These are phyloP conservation scores for Clitarchus hookeri DNA, from an alignment of 2,888 invertebrate species.

Conservation along the genomic window DNA sequence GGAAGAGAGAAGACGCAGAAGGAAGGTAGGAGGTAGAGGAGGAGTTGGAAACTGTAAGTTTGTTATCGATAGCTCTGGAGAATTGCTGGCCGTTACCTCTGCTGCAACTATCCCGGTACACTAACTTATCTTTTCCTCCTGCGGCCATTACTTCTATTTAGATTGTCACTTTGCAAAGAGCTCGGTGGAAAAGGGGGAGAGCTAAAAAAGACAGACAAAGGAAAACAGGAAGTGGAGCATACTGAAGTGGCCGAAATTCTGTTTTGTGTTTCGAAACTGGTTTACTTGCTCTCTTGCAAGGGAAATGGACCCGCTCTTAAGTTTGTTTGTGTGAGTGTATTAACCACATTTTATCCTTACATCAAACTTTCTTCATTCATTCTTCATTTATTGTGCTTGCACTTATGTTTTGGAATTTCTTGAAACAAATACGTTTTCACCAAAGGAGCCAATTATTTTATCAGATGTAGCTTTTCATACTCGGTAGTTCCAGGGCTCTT, in stretches of 20 bases:
- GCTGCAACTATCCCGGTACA: not conserved
- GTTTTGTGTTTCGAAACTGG: not conserved
- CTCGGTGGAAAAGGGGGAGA: not conserved
- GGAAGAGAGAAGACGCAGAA: not conserved
- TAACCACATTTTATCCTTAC: too few relatives aligned
- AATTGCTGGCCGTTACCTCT: not conserved
- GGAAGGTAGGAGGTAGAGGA: not conserved
- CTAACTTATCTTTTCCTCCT: conserved; percentile 1
- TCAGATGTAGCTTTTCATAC: too few relatives aligned
- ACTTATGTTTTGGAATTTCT: not conserved
- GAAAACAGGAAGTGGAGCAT: not conserved
- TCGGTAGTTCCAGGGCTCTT: too few relatives aligned
- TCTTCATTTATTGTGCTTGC: too few relatives aligned
- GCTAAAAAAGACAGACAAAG: not conserved
- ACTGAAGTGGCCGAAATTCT: not conserved
- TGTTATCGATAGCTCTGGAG: not conserved
- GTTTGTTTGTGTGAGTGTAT: not conserved
- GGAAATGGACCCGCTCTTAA: not conserved
- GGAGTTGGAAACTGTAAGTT: conserved; percentile 9
- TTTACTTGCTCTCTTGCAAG: not conserved
- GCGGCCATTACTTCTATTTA: not conserved
- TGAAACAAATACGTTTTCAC: not conserved
- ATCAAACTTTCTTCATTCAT: too few relatives aligned
- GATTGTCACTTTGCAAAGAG: not conserved
- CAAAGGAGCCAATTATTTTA: too few relatives aligned